Evolutionary conservation across 2,113 vertebrate genomes (phyloP), one percentile per base, ranked within the genome.

Genomic region (Lasiurus borealis): DNA sequence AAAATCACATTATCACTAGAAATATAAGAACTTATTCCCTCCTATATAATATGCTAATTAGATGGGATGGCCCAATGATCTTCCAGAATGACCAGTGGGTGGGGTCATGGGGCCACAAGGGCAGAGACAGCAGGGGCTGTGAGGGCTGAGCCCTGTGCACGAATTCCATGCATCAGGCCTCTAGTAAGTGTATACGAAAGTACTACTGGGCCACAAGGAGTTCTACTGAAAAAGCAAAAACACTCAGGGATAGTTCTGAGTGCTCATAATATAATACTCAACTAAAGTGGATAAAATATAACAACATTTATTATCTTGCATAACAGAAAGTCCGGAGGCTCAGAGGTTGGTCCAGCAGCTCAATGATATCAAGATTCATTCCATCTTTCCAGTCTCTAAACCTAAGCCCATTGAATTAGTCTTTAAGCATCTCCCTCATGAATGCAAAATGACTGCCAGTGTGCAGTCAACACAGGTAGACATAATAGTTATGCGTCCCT

Each of bases 1-100:
- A 84, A 95, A 93, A 57, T 50, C 68, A 50, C 48, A 18, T n/a
- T 21, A 27, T 66, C 29, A 69, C 54, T 62, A 68, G 85, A 85
- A 92, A 93, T 2, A 8, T 44, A 75, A 73, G 80, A 68, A 81
- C 68, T 0, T 73, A 69, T 36, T 75, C 77, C 10, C 0, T 59
- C 21, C 57, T 59, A 59, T 59, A 59, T 25, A 23, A 59, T 59
- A 59, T 59, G 57, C 57, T 59, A 59, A 59, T 10, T 59, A 59
- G 57, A 25, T 3, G 2, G 3, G 21, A 59, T 2, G 8, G 57
- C 2, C 6, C 1, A 54, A 54, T 6, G 18, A 54, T 6, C 54
- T 54, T 54, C 54, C 5, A 2, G 57, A 59, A 23, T 8, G 3
- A 59, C 21, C 57, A 59, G 57, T 23, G 57, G 57, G 8, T 3